Base-by-base conservation (phyloP, 2,797 vertebrate species). In the Lophotriccus pileatus region DNA sequence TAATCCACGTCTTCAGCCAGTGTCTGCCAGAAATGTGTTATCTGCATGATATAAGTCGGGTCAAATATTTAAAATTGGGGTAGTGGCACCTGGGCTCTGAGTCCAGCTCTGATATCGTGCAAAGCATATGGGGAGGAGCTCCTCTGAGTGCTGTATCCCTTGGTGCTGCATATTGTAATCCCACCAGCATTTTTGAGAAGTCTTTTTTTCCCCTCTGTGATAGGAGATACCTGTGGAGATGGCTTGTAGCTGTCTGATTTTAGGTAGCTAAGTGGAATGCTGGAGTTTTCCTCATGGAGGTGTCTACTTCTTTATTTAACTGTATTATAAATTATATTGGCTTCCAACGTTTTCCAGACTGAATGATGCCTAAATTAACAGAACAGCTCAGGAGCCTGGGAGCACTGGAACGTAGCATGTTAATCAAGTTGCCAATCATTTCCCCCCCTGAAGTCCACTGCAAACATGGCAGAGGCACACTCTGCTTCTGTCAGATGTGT, bases 21-120 rank as follows among this genome's bases (percentile, higher is more conserved):
- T 46, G 34, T 41, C 7, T 76, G 32, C 18, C 41, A 59, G 36
- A 75, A 84, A n/a, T 10, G 8, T 27, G 16, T 53, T 17, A 50
- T 15, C 36, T 58, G 11, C 5, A 0, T 34, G 10, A 3, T 9
- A 3, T 20, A 62, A 32, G 3, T 41, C 6, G 5, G 15, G 18
- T 39, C 21, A 46, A 27, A 32, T 36, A 30, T 12, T 28, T 27
- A 14, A 47, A 47, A 47, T 55, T 6, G 34, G 6, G 32, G 30
- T 27, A 20, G 14, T 32, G 30, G n/a, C 9, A 20, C 28, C 34
- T 32, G 37, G 17, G 21, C 66, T 77, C n/a, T 64, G 58, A 52
- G 32, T 30, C n/a, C 25, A 32, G 30, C 17, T 44, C 24, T 72
- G 58, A 36, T 36, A 14, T 3, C 58, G 24, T 52, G 30, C 30